Percentiles rank a stretch among this genome's conserved stretches.
phyloP scores from a whole-genome alignment of 2,113 vertebrate genomes.

The Hippoglossus stenolepis region DNA sequence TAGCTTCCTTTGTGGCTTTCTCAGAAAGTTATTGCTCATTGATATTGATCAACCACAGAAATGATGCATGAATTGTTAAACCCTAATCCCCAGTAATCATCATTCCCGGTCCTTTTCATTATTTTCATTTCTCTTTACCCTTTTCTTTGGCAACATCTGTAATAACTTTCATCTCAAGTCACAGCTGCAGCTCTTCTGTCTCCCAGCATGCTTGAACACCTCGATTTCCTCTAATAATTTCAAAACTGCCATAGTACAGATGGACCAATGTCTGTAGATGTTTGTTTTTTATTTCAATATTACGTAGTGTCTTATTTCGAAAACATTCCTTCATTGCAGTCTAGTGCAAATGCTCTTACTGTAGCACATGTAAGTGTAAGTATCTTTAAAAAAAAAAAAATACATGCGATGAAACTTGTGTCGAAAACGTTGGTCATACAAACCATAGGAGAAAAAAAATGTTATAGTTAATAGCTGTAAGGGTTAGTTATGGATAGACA shows the following conservation, averaged over 20 bases:
- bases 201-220: conserved; percentile 68
- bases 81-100: conserved; percentile 34
- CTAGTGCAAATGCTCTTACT: conserved; percentile 82
- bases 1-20: conserved; percentile 33
- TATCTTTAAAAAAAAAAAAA: conserved; percentile 59
- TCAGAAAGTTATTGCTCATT: conserved; percentile 24
- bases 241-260: conserved; percentile 84
- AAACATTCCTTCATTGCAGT: conserved; percentile 88
- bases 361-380: conserved; percentile 79
- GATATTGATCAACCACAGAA: conserved; percentile 37
- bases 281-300: conserved; percentile 74
- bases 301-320: conserved; percentile 88
- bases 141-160: conserved; percentile 12
- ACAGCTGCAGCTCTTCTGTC: conserved; percentile 20
- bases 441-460: conserved; percentile 57
- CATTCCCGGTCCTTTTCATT: conserved; percentile 22
- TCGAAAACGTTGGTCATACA: conserved; percentile 56
- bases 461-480: conserved; percentile 52
- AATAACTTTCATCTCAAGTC: conserved; percentile 34
- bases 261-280: conserved; percentile 87
- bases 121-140: conserved; percentile 36
- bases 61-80: conserved; percentile 62
- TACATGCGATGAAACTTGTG: conserved; percentile 55
- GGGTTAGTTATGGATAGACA: conserved; percentile 50
- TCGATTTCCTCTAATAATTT: conserved; percentile 64